phyloP scores from a whole-genome alignment of 2,888 invertebrate genomes.

The Ormyrus rosae region DNA sequence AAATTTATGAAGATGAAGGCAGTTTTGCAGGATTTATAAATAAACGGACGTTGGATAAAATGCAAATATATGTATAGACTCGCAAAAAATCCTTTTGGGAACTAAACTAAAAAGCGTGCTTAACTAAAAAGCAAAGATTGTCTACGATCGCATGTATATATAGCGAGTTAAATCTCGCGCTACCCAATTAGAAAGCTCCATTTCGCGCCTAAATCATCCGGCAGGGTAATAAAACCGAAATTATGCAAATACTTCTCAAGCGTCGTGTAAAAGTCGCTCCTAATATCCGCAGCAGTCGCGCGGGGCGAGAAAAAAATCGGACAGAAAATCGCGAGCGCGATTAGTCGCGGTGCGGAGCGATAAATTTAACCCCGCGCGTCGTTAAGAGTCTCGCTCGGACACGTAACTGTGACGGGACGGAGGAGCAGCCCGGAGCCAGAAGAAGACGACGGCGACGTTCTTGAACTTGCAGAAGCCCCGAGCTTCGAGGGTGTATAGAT shows the following conservation, averaged over 20 bases:
- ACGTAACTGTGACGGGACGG: too few relatives aligned
- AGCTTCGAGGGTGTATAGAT: conserved; percentile 18
- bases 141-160: too few relatives aligned
- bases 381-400: conserved; percentile 11
- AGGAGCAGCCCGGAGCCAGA: background rate
- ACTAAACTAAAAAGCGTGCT: too few relatives aligned
- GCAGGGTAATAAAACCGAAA: too few relatives aligned
- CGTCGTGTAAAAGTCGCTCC: conserved; percentile 1
- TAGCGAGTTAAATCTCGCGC: too few relatives aligned
- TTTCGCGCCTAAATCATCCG: too few relatives aligned
- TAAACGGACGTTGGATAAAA: background rate
- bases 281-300: background rate
- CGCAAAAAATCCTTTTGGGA: too few relatives aligned
- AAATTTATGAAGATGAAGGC: too few relatives aligned
- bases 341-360: conserved; percentile 38
- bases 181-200: too few relatives aligned
- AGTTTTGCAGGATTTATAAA: too few relatives aligned
- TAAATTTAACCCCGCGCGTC: conserved; percentile 39
- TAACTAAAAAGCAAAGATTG: too few relatives aligned
- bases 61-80: background rate
- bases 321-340: conserved; percentile 16
- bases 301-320: background rate
- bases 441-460: conserved; percentile 31
- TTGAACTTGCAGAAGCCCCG: conserved; percentile 48
- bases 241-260: too few relatives aligned